Evolutionary conservation across 1,140 invertebrate genomes (phyloP).

Genomic region (Phthorimaea operculella): DNA sequence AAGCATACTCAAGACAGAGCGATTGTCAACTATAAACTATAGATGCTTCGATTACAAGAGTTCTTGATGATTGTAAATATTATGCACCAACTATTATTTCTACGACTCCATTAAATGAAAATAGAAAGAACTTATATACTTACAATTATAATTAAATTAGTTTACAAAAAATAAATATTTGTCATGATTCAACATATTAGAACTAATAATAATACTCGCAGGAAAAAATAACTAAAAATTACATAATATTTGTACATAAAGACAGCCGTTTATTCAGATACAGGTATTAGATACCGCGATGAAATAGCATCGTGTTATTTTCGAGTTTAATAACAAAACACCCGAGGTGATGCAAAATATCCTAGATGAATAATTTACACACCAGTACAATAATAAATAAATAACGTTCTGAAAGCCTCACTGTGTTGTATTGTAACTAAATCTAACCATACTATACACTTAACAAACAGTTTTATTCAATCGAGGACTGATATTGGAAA

Average conservation of each 20-base stretch:
- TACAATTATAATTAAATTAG: background rate
- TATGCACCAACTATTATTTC: conserved; percentile 24
- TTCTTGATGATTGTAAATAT: conserved; percentile 20
- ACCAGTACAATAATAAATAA: background rate
- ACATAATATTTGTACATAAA: conserved; percentile 45
- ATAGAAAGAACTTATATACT: background rate
- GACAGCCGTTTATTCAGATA: conserved; percentile 33
- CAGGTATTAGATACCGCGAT: conserved; percentile 40
- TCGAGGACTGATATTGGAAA: too few species aligned
- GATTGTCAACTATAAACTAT: too few species aligned
- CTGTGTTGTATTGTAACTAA: too few species aligned
- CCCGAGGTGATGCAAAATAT: conserved; percentile 19
- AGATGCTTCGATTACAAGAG: background rate
- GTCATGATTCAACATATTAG: conserved; percentile 57
- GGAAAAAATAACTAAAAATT: conserved; percentile 43
- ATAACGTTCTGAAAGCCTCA: background rate
- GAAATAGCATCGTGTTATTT: background rate
- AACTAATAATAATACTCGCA: conserved; percentile 35
- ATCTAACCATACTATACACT: too few species aligned
- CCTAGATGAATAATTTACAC: conserved; percentile 3
- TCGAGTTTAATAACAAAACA: conserved; percentile 10
- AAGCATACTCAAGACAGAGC: too few species aligned
- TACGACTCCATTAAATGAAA: background rate
- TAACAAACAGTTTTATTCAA: too few species aligned
- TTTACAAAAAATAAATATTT: conserved; percentile 54